phyloP scores from a whole-genome alignment of 1,140 invertebrate genomes.

The Thalassaphorura encarpata region DNA sequence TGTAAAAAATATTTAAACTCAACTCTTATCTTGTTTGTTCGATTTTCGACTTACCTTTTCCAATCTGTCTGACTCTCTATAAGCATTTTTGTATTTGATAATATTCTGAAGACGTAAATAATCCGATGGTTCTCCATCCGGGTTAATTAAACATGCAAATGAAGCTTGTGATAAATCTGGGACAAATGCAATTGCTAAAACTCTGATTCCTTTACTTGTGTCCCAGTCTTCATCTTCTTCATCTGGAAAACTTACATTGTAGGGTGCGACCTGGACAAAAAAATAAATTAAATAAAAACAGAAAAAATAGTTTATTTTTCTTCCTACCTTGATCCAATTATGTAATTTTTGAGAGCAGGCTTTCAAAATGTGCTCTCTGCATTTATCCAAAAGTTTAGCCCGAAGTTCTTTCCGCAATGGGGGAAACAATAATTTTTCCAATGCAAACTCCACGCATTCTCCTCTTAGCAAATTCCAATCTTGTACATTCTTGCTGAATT shows the following conservation, averaged over 20 bases:
- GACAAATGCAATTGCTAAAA: constrained; percentile 79
- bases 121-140: constrained; percentile 77
- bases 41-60: constrained; percentile 46
- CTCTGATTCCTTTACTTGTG: constrained; percentile 67
- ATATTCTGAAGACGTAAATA: constrained; percentile 76
- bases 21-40: not conserved
- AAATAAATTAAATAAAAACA: not conserved
- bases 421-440: constrained; percentile 80
- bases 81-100: constrained; percentile 67
- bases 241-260: constrained; percentile 60
- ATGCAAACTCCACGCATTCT: constrained; percentile 76
- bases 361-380: constrained; percentile 79
- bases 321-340: constrained; percentile 69
- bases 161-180: constrained; percentile 75
- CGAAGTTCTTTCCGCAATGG: constrained; percentile 79
- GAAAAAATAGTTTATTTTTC: not conserved
- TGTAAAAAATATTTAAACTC: constrained; percentile 18
- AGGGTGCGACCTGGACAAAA: constrained; percentile 58
- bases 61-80: constrained; percentile 56
- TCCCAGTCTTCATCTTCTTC: constrained; percentile 91
- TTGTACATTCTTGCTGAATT: constrained; percentile 90
- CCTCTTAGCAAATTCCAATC: constrained; percentile 89
- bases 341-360: constrained; percentile 73
- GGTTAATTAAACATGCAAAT: constrained; percentile 74
- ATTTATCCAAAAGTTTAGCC: constrained; percentile 67